phyloP scores from a whole-genome alignment of 2,797 vertebrate species.

The Cetoscarus ocellatus region DNA sequence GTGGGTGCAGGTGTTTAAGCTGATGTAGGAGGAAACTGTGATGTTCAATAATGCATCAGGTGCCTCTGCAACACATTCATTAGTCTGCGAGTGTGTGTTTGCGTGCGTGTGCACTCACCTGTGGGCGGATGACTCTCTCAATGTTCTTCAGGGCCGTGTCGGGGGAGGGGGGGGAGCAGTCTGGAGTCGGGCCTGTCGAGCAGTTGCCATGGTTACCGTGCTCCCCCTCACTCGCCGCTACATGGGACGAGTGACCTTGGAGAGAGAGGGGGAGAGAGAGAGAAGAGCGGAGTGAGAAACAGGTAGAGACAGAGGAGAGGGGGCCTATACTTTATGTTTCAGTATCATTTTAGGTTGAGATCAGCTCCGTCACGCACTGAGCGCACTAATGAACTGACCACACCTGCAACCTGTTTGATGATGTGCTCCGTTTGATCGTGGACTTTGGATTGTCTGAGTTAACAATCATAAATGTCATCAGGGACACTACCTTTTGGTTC shows the following conservation, averaged over 20 bases:
- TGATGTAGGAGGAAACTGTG: conserved; percentile 51
- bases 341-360: not conserved
- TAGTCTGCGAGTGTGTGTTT: conserved; percentile 22
- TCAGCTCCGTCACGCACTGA: not conserved
- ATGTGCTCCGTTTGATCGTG: no score
- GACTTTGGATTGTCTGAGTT: no score
- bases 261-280: conserved; percentile 15
- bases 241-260: conserved; percentile 92
- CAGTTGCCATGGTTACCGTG: conserved; percentile 94
- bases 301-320: conserved; percentile 17
- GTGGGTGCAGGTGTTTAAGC: conserved; percentile 47
- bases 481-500: no score
- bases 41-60: conserved; percentile 76
- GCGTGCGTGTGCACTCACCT: conserved; percentile 83
- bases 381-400: not conserved
- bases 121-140: conserved; percentile 98
- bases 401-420: no score
- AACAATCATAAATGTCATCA: no score
- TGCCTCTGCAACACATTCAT: conserved; percentile 56
- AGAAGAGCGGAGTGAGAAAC: conserved; percentile 26
- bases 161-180: conserved; percentile 97
- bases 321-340: no score
- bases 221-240: conserved; percentile 89
- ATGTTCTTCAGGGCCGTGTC: conserved; percentile 98
- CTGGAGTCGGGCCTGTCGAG: conserved; percentile 95